Percentiles rank a stretch among this genome's conserved stretches.
These are phyloP conservation scores for Myzus persicae DNA, from an alignment of 1,140 invertebrate genomes.

Conservation along the genomic window DNA sequence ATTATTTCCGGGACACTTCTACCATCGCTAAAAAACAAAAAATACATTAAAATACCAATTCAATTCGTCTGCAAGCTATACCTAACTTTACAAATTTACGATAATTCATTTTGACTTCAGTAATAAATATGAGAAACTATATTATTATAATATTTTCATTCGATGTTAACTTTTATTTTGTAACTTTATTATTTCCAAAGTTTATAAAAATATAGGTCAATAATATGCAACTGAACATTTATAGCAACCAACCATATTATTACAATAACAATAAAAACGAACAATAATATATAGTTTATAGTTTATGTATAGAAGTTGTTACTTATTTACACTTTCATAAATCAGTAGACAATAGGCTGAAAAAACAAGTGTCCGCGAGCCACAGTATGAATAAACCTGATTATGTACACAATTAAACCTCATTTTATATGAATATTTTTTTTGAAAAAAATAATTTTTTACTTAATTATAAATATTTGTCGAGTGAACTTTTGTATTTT, in stretches of 20 bases:
- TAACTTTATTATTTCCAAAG: background rate
- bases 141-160: background rate
- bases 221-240: background rate
- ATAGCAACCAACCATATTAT: background rate
- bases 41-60: background rate
- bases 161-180: background rate
- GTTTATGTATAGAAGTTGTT: background rate
- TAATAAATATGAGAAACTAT: background rate
- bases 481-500: background rate
- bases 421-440: background rate
- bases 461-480: background rate
- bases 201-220: background rate
- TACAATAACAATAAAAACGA: background rate
- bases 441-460: too few relatives aligned
- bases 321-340: background rate
- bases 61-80: background rate
- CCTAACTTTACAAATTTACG: background rate
- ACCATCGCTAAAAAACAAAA: background rate
- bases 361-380: background rate
- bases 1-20: background rate
- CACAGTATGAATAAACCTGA: background rate
- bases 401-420: background rate
- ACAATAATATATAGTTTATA: background rate
- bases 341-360: background rate
- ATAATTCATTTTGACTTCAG: background rate